These are phyloP conservation scores for Xyrauchen texanus DNA, from an alignment of 2,113 vertebrate species.

Conservation along the genomic window DNA sequence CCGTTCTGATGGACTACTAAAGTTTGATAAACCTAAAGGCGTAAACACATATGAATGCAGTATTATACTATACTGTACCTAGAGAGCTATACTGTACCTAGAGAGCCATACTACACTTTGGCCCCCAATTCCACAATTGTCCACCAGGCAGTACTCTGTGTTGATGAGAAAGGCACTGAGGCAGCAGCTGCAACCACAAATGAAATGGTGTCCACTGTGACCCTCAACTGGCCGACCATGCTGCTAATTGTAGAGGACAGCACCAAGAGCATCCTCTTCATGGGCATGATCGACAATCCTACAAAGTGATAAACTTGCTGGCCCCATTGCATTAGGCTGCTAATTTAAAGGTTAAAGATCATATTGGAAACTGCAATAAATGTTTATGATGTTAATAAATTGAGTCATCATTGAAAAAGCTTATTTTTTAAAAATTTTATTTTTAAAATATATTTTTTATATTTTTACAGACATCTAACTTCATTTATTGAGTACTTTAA, in stretches of 20 bases:
- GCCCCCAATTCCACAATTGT: conserved; percentile 65
- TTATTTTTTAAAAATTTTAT: no score
- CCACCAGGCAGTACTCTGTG: conserved; percentile 79
- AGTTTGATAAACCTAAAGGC: no score
- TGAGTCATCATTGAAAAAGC: not conserved
- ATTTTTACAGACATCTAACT: not conserved
- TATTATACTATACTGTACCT: no score
- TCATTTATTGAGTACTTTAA: not conserved
- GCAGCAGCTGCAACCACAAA: conserved; percentile 63
- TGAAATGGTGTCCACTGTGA: conserved; percentile 58
- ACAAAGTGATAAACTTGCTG: not conserved
- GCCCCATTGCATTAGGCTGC: not conserved
- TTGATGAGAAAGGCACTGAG: conserved; percentile 83
- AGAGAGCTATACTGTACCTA: no score
- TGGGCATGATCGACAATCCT: conserved; percentile 81
- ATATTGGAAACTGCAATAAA: conserved; percentile 1
- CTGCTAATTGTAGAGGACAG: conserved; percentile 76
- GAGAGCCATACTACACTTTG: no score
- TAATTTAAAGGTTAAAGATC: not conserved
- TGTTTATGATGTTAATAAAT: conserved; percentile 3
- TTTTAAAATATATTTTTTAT: no score
- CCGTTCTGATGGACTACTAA: no score
- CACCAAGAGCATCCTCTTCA: conserved; percentile 80
- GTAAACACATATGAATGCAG: no score
- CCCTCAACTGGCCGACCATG: conserved; percentile 78